Evolutionary conservation across 37 sponge, comb jelly and placozoan species (phyloP).

Genomic region (Cladorhizidae sp.): DNA sequence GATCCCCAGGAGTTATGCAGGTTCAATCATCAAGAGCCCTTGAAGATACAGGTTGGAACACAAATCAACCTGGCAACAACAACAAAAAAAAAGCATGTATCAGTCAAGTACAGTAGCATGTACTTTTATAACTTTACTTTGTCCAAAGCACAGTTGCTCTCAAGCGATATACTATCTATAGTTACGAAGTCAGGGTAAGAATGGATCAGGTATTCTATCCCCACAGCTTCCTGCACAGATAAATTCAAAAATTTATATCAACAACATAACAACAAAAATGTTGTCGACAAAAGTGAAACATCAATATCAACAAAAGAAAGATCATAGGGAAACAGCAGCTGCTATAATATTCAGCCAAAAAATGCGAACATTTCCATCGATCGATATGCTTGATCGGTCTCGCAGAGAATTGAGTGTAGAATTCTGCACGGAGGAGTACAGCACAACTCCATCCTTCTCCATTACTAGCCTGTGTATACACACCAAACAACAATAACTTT

Average conservation of each 20-base stretch:
- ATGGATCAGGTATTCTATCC: slow-evolving; percentile 37
- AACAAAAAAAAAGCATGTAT: neutral
- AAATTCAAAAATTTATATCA: neutral
- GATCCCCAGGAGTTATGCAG: neutral
- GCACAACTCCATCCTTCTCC: slow-evolving; percentile 28
- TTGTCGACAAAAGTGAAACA: no score
- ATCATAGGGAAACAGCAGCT: neutral
- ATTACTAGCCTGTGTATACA: slow-evolving; percentile 35
- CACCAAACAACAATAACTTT: neutral
- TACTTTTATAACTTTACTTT: slow-evolving; percentile 34
- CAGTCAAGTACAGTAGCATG: neutral
- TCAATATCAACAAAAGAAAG: no score
- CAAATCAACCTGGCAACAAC: slow-evolving; percentile 34
- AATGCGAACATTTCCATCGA: slow-evolving; percentile 39
- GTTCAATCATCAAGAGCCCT: slow-evolving; percentile 9
- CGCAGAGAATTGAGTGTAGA: slow-evolving; percentile 73
- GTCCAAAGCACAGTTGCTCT: slow-evolving; percentile 17
- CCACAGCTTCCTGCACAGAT: slow-evolving; percentile 50
- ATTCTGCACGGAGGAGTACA: slow-evolving; percentile 73
- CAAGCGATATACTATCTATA: slow-evolving; percentile 33
- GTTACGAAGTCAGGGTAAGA: slow-evolving; percentile 45
- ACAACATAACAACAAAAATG: neutral
- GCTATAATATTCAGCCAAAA: neutral
- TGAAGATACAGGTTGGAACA: slow-evolving; percentile 28
- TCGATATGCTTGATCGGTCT: slow-evolving; percentile 31